A percentile compares a stretch with the other conserved stretches of the same genome.
Conservation (phyloP, 2,888 invertebrate genomes). For the Agrotis puta region DNA sequence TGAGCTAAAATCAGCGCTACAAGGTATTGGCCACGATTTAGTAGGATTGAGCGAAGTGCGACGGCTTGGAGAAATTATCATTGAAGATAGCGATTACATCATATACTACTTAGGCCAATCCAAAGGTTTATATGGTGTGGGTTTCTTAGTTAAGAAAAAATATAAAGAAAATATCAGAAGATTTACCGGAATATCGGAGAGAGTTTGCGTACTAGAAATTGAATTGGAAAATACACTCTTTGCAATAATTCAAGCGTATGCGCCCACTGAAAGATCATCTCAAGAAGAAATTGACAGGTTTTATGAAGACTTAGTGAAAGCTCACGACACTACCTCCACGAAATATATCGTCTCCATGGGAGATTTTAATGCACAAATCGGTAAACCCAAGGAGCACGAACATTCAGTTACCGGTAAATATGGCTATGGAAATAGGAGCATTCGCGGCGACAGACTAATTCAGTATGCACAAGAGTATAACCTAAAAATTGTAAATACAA, state of each 20-base stretch:
- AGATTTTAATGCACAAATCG: background rate
- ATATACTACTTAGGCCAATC: background rate
- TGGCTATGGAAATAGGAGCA: background rate
- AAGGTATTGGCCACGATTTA: background rate
- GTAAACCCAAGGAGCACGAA: background rate
- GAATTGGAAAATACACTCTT: background rate
- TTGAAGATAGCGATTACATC: background rate
- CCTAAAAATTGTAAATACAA: background rate
- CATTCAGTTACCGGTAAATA: background rate
- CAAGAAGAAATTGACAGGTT: background rate
- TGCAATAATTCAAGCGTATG: background rate
- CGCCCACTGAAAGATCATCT: background rate
- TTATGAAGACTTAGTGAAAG: background rate
- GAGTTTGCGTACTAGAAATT: background rate
- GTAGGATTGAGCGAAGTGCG: background rate
- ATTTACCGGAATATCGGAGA: background rate
- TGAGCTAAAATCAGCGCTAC: background rate
- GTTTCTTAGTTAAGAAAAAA: background rate
- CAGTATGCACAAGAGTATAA: background rate
- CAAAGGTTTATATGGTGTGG: background rate
- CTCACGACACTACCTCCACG: background rate
- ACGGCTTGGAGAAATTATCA: background rate
- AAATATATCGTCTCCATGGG: background rate
- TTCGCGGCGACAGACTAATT: background rate
- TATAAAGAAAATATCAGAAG: background rate